Base-by-base conservation (phyloP, 2,888 invertebrate species). In the Chesias legatella region DNA sequence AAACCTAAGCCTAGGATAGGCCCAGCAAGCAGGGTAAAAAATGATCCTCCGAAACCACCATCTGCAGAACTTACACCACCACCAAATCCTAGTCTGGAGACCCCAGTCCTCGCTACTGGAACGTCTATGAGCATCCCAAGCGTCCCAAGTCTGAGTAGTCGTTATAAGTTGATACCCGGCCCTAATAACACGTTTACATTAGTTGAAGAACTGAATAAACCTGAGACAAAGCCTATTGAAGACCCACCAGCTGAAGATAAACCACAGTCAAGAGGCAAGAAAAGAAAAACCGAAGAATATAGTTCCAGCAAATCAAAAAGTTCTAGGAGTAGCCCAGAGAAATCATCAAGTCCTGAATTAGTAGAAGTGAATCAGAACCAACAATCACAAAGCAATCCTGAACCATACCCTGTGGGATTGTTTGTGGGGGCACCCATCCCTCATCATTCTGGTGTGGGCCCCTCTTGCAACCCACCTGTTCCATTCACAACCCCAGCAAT, bases 381-480 rank as follows among this genome's bases (percentile, higher is more conserved):
- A 34, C 30, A 46, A 27, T 24, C 30, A 21, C 47, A 43, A 22
- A 22, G 22, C n/a, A 45, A 40, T 8, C 11, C 41, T 7, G 45
- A 73, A 33, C 88, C 86, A 8, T 88, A 88, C 50, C 86, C 86
- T 10, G 86, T 88, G 1, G 84, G 86, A 2, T 58, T 88, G 24
- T 83, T 88, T 44, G 13, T 17, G 2, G 13, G 13, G 5, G 13
- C 13, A 17, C 77, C 79, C 59, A 51, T 75, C 17, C 54, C 69
- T 3, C 72, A 70, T 44, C 56, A 68, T 35, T 56, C 69, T 1
- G 56, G 51, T 29, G 43, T 56, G 1, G 58, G 50, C 26, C 40
- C 62, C 10, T 35, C 64, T 0, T 33, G 35, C 0, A 27, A 48
- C 7, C 21, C 59, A 4, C 58, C 71, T 8, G 40, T 65, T 0